Evolutionary conservation across 1,140 invertebrate species (phyloP).

Genomic region (Aradophagus sp.): DNA sequence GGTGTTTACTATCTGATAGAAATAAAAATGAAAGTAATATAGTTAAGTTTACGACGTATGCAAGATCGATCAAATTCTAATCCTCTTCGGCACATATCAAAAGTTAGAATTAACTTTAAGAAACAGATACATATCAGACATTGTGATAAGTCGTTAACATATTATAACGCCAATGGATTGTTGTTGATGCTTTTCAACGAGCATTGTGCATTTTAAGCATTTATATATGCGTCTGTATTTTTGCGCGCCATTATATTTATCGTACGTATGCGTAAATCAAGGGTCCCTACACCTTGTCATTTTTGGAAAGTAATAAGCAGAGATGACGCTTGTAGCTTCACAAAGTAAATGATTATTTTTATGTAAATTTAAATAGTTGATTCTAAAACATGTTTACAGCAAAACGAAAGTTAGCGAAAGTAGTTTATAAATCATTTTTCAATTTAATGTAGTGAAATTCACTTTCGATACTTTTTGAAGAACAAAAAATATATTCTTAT

Average conservation of each 20-base stretch:
- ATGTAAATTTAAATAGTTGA: too few relatives aligned
- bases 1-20: constrained; percentile 42
- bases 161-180: constrained; percentile 57
- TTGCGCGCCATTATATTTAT: constrained; percentile 41
- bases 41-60: constrained; percentile 56
- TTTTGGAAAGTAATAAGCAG: too few relatives aligned
- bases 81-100: constrained; percentile 57
- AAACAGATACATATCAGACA: constrained; percentile 56
- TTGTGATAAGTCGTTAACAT: constrained; percentile 58
- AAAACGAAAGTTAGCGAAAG: constrained; percentile 8
- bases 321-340: too few relatives aligned
- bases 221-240: constrained; percentile 47
- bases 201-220: constrained; percentile 48
- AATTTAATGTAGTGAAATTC: too few relatives aligned
- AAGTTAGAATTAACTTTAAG: constrained; percentile 51
- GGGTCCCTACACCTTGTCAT: too few relatives aligned
- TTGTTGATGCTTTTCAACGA: constrained; percentile 43
- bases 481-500: too few relatives aligned
- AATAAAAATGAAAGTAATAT: constrained; percentile 52
- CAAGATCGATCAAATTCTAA: constrained; percentile 55
- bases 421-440: too few relatives aligned
- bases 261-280: constrained; percentile 33
- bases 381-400: constrained; percentile 23
- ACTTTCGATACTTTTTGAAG: too few relatives aligned
- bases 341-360: too few relatives aligned